A percentile compares a stretch with the other conserved stretches of the same genome.
Conservation (phyloP, 2,888 invertebrate species). For the Pecten maximus region DNA sequence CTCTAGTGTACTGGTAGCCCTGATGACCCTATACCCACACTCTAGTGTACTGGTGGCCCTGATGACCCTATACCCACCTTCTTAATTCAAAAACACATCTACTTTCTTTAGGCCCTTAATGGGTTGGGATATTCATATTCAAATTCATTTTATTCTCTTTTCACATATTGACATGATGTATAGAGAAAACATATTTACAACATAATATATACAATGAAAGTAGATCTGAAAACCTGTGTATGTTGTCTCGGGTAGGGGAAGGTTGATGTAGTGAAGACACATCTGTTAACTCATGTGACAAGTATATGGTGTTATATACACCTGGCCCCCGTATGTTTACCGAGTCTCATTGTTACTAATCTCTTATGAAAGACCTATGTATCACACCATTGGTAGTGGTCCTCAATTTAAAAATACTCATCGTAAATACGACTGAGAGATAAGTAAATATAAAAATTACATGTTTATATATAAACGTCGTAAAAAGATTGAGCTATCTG, state of each 20-base stretch:
- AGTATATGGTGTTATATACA: neutral
- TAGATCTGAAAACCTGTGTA: neutral
- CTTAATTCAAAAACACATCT: too few relatives aligned
- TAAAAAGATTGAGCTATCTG: neutral
- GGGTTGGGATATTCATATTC: too few relatives aligned
- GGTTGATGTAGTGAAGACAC: neutral
- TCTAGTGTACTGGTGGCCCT: too few relatives aligned
- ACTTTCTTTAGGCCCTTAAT: too few relatives aligned
- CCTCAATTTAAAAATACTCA: neutral
- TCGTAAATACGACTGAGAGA: neutral
- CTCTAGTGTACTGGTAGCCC: too few relatives aligned
- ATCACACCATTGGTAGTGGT: neutral
- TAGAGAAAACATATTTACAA: too few relatives aligned
- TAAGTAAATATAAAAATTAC: neutral
- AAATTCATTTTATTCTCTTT: too few relatives aligned
- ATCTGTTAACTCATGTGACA: neutral
- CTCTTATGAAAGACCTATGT: neutral
- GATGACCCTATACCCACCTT: too few relatives aligned
- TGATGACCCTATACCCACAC: too few relatives aligned
- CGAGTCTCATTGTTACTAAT: neutral
- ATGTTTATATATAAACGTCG: neutral
- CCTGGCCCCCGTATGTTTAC: neutral
- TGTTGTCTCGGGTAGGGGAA: neutral
- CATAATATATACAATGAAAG: too few relatives aligned
- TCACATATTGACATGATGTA: too few relatives aligned